phyloP scores from a whole-genome alignment of 2,888 invertebrate genomes.

The Phyllotreta cruciferae region DNA sequence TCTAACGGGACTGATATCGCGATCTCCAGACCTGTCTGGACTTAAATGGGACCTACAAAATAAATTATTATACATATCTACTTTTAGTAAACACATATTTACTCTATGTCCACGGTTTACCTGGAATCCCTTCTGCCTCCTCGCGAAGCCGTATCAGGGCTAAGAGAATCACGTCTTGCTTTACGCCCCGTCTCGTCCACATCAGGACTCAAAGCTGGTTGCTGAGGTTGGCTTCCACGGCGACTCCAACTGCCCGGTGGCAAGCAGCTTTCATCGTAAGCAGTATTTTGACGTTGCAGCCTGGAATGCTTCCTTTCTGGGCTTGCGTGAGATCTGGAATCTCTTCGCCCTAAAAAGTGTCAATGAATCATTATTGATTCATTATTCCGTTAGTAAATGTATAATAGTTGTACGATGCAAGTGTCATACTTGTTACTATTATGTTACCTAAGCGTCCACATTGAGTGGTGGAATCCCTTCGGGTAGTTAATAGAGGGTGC shows the following conservation, averaged over 20 bases:
- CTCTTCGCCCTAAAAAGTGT: conserved; percentile 61
- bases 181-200: conserved; percentile 72
- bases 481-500: conserved; percentile 63
- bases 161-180: conserved; percentile 84
- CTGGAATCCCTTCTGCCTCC: conserved; percentile 72
- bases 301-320: conserved; percentile 66
- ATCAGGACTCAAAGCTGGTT: conserved; percentile 82
- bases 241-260: conserved; percentile 71
- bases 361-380: background rate
- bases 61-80: background rate
- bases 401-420: no score
- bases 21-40: conserved; percentile 78
- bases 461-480: conserved; percentile 86
- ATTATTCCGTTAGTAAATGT: no score
- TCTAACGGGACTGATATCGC: conserved; percentile 80
- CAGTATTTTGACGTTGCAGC: conserved; percentile 85
- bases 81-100: no score
- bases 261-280: conserved; percentile 84
- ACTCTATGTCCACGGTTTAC: background rate
- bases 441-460: conserved; percentile 71
- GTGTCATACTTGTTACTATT: no score
- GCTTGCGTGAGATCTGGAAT: conserved; percentile 71
- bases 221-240: conserved; percentile 73
- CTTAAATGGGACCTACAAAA: conserved; percentile 69
- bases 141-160: conserved; percentile 85